Percentiles rank a stretch among this genome's conserved stretches.
Conservation (phyloP, 2,888 invertebrate species). For the Unio pictorum region DNA sequence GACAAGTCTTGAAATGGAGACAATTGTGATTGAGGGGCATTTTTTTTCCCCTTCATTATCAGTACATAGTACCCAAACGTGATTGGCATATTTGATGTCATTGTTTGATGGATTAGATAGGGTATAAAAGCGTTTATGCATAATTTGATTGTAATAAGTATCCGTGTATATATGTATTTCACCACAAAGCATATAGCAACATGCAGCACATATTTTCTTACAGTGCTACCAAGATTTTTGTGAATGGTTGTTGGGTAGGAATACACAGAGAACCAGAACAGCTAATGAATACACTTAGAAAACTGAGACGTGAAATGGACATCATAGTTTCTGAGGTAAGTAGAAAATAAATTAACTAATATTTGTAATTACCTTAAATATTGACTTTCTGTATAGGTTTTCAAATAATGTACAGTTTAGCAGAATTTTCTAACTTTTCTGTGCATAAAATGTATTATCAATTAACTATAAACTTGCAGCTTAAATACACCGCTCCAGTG, state of each 20-base stretch:
- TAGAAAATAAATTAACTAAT: not conserved
- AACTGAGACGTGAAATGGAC: constrained; percentile 98
- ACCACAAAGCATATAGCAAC: no score
- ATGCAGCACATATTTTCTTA: constrained; percentile 19
- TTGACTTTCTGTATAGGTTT: not conserved
- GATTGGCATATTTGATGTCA: no score
- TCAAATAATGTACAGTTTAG: not conserved
- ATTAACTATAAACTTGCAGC: no score
- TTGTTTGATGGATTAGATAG: no score
- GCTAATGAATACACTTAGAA: constrained; percentile 96
- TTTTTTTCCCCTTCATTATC: no score
- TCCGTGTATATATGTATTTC: no score
- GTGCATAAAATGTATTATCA: not conserved
- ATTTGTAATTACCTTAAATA: not conserved
- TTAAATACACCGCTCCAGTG: no score
- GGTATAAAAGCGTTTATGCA: no score
- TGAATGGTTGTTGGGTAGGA: constrained; percentile 99
- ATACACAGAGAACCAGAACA: constrained; percentile 99
- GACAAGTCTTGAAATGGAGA: no score
- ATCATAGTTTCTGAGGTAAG: constrained; percentile 97
- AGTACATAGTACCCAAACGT: no score
- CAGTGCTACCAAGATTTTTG: constrained; percentile 98
- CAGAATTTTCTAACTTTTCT: not conserved
- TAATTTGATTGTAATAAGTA: no score
- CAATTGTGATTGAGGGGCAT: no score